These are phyloP conservation scores for Spermophilus dauricus DNA, from an alignment of 2,113 vertebrate species.

Conservation along the genomic window DNA sequence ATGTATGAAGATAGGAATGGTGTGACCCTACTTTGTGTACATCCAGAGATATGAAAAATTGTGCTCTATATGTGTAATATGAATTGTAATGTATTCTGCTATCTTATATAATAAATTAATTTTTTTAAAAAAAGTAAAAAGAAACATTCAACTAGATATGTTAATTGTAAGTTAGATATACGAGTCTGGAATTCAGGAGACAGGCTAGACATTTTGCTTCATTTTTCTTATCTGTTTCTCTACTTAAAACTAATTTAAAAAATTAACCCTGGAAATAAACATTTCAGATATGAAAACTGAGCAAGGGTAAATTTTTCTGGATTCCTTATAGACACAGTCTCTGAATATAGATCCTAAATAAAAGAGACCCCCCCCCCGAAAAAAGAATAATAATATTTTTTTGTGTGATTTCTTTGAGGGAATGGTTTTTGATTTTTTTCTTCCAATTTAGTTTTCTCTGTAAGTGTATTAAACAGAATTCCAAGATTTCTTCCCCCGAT, in stretches of 20 bases:
- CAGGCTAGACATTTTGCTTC: neutral
- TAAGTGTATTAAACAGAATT: neutral
- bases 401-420: neutral
- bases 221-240: neutral
- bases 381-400: neutral
- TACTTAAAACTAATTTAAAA: neutral
- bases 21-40: too few relatives aligned
- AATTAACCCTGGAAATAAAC: neutral
- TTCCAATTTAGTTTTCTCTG: neutral
- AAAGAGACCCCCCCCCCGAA: neutral
- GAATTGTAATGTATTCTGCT: too few relatives aligned
- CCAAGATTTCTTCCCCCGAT: neutral
- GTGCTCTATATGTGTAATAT: too few relatives aligned
- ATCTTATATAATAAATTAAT: too few relatives aligned
- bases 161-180: neutral
- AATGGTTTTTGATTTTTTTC: neutral
- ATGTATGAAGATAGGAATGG: too few relatives aligned
- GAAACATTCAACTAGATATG: neutral
- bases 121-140: too few relatives aligned
- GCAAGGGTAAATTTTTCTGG: constrained; percentile 18
- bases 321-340: neutral
- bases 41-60: too few relatives aligned
- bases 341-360: constrained; percentile 8
- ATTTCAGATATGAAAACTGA: neutral
- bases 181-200: neutral